A percentile compares a stretch with the other conserved stretches of the same genome.
These are phyloP conservation scores for Pinna nobilis DNA, from an alignment of 1,140 invertebrate genomes.

Conservation along the genomic window DNA sequence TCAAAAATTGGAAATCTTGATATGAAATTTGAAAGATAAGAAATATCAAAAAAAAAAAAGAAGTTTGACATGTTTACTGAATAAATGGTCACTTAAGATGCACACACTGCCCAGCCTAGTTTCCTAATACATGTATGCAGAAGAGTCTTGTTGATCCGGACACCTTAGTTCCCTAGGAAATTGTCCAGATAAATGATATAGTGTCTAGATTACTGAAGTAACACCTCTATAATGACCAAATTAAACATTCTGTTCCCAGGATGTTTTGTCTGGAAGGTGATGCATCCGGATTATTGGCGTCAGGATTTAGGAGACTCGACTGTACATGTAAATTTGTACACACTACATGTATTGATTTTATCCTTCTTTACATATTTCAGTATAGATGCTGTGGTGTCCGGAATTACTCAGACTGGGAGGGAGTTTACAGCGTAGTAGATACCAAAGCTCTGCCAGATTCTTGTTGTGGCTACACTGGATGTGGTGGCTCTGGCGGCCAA, in stretches of 20 bases:
- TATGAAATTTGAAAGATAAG: not conserved
- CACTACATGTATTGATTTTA: not conserved
- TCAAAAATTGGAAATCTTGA: not conserved
- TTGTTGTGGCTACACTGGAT: constrained; percentile 34
- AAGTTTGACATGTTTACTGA: not conserved
- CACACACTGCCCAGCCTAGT: no score
- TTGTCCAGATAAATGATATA: no score
- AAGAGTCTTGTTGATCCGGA: no score
- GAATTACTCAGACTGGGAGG: constrained; percentile 39
- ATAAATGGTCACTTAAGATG: no score
- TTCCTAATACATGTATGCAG: no score
- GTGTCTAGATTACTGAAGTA: no score
- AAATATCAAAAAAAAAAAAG: no score
- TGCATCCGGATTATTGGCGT: no score
- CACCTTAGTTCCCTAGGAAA: no score
- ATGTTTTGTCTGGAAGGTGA: no score
- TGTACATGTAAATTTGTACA: not conserved
- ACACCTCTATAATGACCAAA: no score
- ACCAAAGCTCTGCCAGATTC: constrained; percentile 33
- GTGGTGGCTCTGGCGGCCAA: constrained; percentile 27
- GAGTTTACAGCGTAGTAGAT: constrained; percentile 26
- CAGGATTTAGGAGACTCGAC: not conserved
- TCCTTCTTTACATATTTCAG: no score
- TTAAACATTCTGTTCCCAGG: not conserved
- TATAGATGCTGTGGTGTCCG: constrained; percentile 43